phyloP scores from a whole-genome alignment of 2,888 invertebrate genomes.

The Liposcelis brunnea region DNA sequence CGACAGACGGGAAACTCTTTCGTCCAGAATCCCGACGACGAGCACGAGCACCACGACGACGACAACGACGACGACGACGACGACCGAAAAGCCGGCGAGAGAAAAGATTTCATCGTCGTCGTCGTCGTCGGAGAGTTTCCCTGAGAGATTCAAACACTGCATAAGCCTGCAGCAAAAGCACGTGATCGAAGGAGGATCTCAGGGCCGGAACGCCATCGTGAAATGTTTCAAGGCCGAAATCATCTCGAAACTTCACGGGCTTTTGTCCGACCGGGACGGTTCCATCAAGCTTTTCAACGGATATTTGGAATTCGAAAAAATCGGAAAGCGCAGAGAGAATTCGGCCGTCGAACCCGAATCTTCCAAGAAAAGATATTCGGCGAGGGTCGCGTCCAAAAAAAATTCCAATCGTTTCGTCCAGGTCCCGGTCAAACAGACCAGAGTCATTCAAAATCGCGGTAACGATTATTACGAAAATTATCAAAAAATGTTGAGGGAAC shows the following conservation, averaged over 20 bases:
- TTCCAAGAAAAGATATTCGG: conserved; percentile 1
- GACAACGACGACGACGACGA: no score
- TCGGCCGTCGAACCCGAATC: no score
- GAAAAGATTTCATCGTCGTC: no score
- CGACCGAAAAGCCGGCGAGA: no score
- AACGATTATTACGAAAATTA: conserved; percentile 4
- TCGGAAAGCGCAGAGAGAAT: background rate
- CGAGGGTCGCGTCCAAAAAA: conserved; percentile 1
- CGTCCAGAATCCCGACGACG: no score
- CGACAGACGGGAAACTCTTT: no score
- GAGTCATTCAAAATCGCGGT: background rate
- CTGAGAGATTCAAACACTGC: conserved; percentile 2
- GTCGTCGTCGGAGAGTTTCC: conserved; percentile 1
- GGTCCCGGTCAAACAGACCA: background rate
- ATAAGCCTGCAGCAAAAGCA: background rate
- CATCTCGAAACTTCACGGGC: background rate
- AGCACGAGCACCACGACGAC: no score
- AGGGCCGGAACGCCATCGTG: background rate
- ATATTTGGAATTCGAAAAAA: conserved; percentile 5
- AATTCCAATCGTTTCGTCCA: background rate
- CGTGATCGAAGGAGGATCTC: background rate
- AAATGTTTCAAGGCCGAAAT: conserved; percentile 5
- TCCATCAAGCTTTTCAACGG: conserved; percentile 5
- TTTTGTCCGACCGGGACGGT: background rate
- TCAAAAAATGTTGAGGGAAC: conserved; percentile 6